Evolutionary conservation across 2,797 vertebrate species (phyloP).

Genomic region (Melanotaenia boesemani): DNA sequence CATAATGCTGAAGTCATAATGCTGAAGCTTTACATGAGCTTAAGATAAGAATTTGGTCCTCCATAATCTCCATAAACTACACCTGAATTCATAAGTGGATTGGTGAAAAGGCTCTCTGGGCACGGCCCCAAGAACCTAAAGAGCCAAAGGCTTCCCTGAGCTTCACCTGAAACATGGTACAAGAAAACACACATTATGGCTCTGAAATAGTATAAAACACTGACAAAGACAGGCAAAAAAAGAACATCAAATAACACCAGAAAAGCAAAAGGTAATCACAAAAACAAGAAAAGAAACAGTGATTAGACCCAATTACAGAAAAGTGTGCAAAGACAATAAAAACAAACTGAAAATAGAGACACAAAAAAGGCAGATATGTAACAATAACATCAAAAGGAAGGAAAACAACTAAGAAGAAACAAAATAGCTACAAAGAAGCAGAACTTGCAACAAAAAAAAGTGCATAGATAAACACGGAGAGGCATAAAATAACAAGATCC

Average conservation of each 20-base stretch:
- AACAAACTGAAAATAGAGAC: neutral
- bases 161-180: neutral
- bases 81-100: conserved; percentile 1
- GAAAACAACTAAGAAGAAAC: neutral
- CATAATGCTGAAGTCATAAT: neutral
- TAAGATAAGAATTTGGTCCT: neutral
- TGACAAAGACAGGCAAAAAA: neutral
- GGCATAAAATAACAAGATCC: too few relatives aligned
- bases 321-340: neutral
- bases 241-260: neutral
- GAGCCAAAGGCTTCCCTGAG: neutral
- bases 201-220: neutral
- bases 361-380: neutral
- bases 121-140: neutral
- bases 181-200: neutral
- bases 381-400: too few relatives aligned
- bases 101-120: neutral
- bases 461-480: too few relatives aligned
- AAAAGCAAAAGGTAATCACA: neutral
- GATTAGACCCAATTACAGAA: neutral
- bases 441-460: neutral
- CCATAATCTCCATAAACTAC: neutral
- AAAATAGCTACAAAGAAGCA: neutral
- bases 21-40: neutral
- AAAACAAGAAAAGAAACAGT: neutral